Percentiles rank a stretch among this genome's conserved stretches.
Conservation (phyloP, 2,797 vertebrate genomes). For the Euthynnus affinis region DNA sequence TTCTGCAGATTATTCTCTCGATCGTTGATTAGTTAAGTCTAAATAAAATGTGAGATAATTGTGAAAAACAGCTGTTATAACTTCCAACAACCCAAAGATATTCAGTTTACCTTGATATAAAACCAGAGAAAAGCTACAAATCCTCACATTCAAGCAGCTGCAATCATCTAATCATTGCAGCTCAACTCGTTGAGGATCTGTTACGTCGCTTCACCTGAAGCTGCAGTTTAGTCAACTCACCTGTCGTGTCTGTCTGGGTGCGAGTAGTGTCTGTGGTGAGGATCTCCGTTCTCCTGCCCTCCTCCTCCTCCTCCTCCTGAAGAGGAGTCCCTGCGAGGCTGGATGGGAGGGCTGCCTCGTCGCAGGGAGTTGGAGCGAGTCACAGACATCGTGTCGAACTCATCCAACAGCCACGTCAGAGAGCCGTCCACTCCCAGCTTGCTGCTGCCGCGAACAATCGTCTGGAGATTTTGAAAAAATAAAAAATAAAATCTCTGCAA, state of each 20-base stretch:
- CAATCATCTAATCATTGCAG: too few relatives aligned
- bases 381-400: conserved; percentile 96
- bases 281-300: conserved; percentile 85
- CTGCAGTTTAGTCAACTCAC: conserved; percentile 2
- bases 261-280: conserved; percentile 71
- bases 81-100: too few relatives aligned
- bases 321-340: conserved; percentile 78
- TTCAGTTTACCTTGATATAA: too few relatives aligned
- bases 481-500: too few relatives aligned
- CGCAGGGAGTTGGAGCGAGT: conserved; percentile 95
- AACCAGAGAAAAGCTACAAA: too few relatives aligned
- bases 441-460: conserved; percentile 93
- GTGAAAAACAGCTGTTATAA: too few relatives aligned
- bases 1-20: too few relatives aligned
- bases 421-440: conserved; percentile 91
- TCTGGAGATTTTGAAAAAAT: conserved; percentile 74
- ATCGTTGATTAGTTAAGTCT: too few relatives aligned
- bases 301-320: conserved; percentile 58
- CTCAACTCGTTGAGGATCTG: neutral
- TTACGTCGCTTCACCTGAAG: neutral
- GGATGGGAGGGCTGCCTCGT: conserved; percentile 90
- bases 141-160: too few relatives aligned
- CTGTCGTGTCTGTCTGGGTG: conserved; percentile 77
- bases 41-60: too few relatives aligned
- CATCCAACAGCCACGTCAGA: conserved; percentile 93